phyloP scores from a whole-genome alignment of 2,888 invertebrate genomes.

The Leucozona laternaria region DNA sequence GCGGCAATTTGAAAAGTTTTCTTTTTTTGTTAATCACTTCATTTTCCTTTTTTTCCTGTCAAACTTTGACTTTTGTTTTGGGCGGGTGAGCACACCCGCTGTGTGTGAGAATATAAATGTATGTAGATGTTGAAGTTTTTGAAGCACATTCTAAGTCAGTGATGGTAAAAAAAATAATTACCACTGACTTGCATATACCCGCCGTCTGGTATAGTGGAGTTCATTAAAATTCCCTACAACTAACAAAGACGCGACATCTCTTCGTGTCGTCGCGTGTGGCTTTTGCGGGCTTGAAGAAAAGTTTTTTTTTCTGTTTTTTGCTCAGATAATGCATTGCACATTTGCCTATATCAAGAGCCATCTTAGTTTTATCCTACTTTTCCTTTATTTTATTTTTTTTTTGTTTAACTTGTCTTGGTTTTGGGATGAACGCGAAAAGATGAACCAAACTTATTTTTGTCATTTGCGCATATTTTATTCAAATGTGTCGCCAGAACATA shows the following conservation, averaged over 20 bases:
- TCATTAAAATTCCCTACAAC: conserved; percentile 70
- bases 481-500: conserved; percentile 40
- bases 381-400: conserved; percentile 2
- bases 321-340: conserved; percentile 44
- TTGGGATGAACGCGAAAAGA: conserved; percentile 32
- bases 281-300: conserved; percentile 48
- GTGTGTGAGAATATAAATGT: not conserved
- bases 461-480: conserved; percentile 74
- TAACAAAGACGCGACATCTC: conserved; percentile 23
- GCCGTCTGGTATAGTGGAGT: conserved; percentile 64
- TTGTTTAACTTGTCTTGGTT: conserved; percentile 16
- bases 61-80: conserved; percentile 63
- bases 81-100: conserved; percentile 17
- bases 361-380: conserved; percentile 1
- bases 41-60: not conserved
- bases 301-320: conserved; percentile 5
- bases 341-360: conserved; percentile 41
- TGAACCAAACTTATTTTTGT: conserved; percentile 70
- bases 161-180: conserved; percentile 59
- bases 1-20: conserved; percentile 71
- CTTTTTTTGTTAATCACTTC: not conserved
- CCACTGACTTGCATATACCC: conserved; percentile 64
- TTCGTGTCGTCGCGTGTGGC: conserved; percentile 66
- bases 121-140: conserved; percentile 26
- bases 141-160: conserved; percentile 29